Evolutionary conservation across 2,113 vertebrate species (phyloP), one percentile per base, ranked within the genome.

Genomic region (Irena cyanogastra): DNA sequence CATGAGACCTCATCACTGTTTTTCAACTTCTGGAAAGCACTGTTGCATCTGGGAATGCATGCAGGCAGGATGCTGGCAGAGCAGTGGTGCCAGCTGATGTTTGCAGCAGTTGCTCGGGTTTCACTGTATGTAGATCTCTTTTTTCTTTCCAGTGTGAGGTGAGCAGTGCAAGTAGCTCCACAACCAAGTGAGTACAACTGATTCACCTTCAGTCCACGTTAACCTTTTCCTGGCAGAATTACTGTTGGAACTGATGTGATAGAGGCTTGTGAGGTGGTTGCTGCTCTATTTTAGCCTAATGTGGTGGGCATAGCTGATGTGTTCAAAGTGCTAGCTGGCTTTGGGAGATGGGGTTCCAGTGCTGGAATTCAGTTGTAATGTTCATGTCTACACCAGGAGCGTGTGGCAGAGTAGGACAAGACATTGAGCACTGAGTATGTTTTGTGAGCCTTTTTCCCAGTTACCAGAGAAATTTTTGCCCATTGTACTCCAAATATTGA

Each of bases 51-150:
- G 27, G 80, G 83, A 76, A 85, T 64, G 42, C 11, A 1, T 31
- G 56, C 35, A 39, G 52, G 42, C 33, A n/a, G 53, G 56, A 20
- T 70, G 65, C 70, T 92, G 89, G 37, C 56, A 63, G 37, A 84
- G 64, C 85, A 61, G 56, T 26, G 52, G 35, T 1, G 44, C 21
- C 71, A 85, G 76, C 76, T 83, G 92, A 71, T 54, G 39, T 70
- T 71, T 54, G 54, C 83, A 79, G 75, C 70, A 59, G 42, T 49
- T 75, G 47, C 53, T 89, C 35, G 91, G 63, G n/a, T 75, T 71
- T 88, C 75, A 11, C 70, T 57, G 8, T 24, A 6, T 35, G 18
- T 2, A 15, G 7, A 3, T 57, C 16, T 6, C 11, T 41, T 39
- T 54, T 61, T 42, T 56, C 71, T 70, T 22, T 22, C 19, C n/a